Conservation (phyloP, 1,140 invertebrate genomes). For the Eubasilissa regina region DNA sequence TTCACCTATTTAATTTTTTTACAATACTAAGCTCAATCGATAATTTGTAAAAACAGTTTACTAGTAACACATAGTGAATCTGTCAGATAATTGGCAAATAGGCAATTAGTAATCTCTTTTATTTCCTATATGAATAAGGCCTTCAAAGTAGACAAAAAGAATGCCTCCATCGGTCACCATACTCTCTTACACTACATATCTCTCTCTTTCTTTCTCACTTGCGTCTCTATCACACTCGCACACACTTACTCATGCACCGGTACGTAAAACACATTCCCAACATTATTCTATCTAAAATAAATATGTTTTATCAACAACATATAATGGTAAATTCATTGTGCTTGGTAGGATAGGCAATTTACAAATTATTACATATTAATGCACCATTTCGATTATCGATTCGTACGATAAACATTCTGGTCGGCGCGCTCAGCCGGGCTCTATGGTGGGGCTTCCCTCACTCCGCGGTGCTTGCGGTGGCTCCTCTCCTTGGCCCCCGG, state of each 20-base stretch:
- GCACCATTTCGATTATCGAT: constrained; percentile 60
- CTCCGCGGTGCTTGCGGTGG: constrained; percentile 71
- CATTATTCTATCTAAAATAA: constrained; percentile 62
- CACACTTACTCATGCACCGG: constrained; percentile 40
- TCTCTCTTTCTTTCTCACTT: constrained; percentile 33
- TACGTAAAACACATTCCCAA: constrained; percentile 58
- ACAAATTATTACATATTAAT: constrained; percentile 61
- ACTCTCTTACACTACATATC: background rate
- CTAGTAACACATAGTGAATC: constrained; percentile 57
- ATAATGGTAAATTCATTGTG: constrained; percentile 61
- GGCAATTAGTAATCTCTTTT: constrained; percentile 60
- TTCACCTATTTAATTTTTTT: constrained; percentile 53
- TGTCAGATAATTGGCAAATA: constrained; percentile 61
- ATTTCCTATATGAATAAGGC: constrained; percentile 61
- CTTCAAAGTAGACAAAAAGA: constrained; percentile 61
- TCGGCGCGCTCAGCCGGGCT: constrained; percentile 67
- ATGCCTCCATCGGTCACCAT: constrained; percentile 47
- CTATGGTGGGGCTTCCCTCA: constrained; percentile 65
- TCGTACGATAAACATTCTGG: constrained; percentile 47
- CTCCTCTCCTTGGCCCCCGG: constrained; percentile 40
- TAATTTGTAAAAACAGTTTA: constrained; percentile 61
- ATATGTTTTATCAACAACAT: constrained; percentile 61
- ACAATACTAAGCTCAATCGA: constrained; percentile 61
- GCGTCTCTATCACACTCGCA: constrained; percentile 3
- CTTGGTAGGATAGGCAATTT: constrained; percentile 61